Base-by-base conservation (phyloP, 1,140 invertebrate genomes). In the Lethrus apterus region DNA sequence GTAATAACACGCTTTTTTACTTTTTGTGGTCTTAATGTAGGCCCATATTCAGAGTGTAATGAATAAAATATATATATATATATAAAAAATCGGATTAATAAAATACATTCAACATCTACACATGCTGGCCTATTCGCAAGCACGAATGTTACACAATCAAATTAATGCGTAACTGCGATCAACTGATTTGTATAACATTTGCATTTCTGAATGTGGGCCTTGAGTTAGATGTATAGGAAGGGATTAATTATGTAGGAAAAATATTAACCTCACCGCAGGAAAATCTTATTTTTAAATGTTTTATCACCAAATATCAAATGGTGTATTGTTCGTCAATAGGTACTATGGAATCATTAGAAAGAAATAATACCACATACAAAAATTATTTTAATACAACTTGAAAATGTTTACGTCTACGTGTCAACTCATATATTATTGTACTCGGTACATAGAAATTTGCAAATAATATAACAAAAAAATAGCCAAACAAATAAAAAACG, bases 201-300 rank as follows among this genome's bases (percentile, higher is more conserved):
- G 58, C 41, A 58, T 56, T 56, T 59, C 40, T 64, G 63, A 67
- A 67, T 64, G 63, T 64, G 65, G 56, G 61, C 64, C 64, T 62
- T 42, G 14, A 42, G 35, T 38, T 42, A 42, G 38, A 42, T 42
- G 38, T 42, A 42, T 38, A 21, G 10, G 19, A 17, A 13, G 10
- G 11, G n/a, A 17, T n/a, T n/a, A n/a, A n/a, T n/a, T n/a, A 13
- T 21, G 4, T 7, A 23, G 13, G 38, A 42, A 26, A 19, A 44
- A 1, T 9, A 17, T 40, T 13, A 14, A 46, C n/a, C n/a, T n/a
- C n/a, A n/a, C n/a, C n/a, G n/a, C n/a, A n/a, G n/a, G n/a, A n/a
- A n/a, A n/a, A n/a, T n/a, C n/a, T n/a, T n/a, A n/a, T n/a, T n/a
- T n/a, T n/a, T n/a, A n/a, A n/a, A n/a, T n/a, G n/a, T n/a, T n/a